Percentiles rank a stretch among this genome's conserved stretches.
Evolutionary conservation across 30 jellyfish, hydroid and myxozoan species (phyloP).

Genomic region (Haliclystus octoradiatus): DNA sequence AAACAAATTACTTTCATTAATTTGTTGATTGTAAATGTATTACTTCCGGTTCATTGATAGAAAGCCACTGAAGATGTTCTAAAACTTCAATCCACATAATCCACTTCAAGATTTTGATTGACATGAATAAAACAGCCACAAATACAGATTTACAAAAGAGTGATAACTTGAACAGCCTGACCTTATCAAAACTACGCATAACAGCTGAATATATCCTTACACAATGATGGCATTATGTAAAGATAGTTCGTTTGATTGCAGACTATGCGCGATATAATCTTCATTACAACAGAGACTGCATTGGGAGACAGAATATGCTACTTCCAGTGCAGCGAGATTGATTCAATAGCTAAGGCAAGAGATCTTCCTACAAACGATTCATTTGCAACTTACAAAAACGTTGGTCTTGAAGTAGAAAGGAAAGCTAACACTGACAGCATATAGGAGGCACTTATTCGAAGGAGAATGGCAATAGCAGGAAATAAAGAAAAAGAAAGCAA

Average conservation of each 20-base stretch:
- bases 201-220: neutral
- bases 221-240: neutral
- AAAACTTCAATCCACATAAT: too few species aligned
- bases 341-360: too few species aligned
- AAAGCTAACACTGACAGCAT: constrained; percentile 6
- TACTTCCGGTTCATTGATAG: too few species aligned
- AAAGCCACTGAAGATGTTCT: too few species aligned
- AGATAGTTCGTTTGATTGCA: neutral
- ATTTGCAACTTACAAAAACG: neutral
- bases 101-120: too few species aligned
- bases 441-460: neutral
- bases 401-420: neutral
- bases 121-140: too few species aligned
- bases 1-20: too few species aligned
- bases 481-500: constrained; percentile 3
- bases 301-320: constrained; percentile 1
- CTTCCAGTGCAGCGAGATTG: neutral
- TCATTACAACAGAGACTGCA: constrained; percentile 8
- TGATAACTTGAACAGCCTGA: neutral
- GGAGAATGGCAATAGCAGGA: neutral
- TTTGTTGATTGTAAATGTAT: too few species aligned
- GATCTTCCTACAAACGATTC: neutral
- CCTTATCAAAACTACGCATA: neutral
- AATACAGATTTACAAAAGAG: neutral
- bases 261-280: neutral